These are phyloP conservation scores for Darevskia nairensis DNA, from an alignment of 2,797 vertebrate species.

Conservation along the genomic window DNA sequence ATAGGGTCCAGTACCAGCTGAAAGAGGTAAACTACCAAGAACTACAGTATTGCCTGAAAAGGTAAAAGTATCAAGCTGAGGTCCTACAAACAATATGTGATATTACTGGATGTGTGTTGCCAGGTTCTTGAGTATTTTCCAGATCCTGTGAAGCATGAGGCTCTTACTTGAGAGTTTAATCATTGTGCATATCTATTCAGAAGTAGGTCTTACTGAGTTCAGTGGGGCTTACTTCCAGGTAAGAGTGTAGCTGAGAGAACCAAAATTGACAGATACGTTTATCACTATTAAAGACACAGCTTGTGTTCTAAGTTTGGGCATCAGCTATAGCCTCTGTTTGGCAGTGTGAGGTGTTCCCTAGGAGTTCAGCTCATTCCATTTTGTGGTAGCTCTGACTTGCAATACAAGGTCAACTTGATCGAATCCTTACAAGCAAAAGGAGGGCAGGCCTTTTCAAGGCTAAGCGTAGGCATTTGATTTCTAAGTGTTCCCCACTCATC, in stretches of 20 bases:
- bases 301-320: no score
- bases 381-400: conserved; percentile 30
- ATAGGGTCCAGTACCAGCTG: not conserved
- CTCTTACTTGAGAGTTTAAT: not conserved
- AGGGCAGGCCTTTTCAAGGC: conserved; percentile 14
- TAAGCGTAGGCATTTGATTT: conserved; percentile 8
- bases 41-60: not conserved
- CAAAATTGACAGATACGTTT: no score
- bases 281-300: no score
- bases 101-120: not conserved
- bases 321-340: not conserved
- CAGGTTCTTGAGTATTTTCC: not conserved
- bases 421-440: conserved; percentile 2
- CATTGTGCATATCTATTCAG: not conserved
- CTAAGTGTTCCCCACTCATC: conserved; percentile 2
- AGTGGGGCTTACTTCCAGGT: not conserved
- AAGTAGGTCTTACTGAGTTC: not conserved
- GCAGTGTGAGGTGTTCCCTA: not conserved
- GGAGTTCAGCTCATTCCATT: conserved; percentile 9
- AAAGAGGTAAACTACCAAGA: not conserved
- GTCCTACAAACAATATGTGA: not conserved
- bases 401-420: conserved; percentile 39
- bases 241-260: not conserved
- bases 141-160: not conserved
- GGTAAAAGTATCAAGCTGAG: not conserved